Percentiles rank a stretch among this genome's conserved stretches.
These are phyloP conservation scores for Ericerus pela DNA, from an alignment of 1,140 invertebrate genomes.

Conservation along the genomic window DNA sequence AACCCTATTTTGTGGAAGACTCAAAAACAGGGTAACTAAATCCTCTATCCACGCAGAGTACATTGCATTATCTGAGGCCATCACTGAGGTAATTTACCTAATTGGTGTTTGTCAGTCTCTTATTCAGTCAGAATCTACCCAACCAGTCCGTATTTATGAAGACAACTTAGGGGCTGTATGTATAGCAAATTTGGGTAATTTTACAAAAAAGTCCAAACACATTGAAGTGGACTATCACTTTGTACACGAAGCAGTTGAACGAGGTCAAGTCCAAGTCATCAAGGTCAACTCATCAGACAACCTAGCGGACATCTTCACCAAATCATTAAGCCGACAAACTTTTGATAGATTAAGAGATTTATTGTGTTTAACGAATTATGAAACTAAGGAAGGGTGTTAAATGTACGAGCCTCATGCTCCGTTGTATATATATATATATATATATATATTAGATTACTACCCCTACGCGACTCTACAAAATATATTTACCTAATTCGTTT, in stretches of 20 bases:
- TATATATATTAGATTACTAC: too few species aligned
- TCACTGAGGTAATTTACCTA: conserved; percentile 21
- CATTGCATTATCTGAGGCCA: conserved; percentile 23
- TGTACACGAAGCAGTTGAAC: background rate
- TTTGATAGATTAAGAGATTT: too few species aligned
- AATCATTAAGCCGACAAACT: too few species aligned
- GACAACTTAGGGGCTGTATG: background rate
- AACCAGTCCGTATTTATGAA: background rate
- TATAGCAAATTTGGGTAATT: background rate
- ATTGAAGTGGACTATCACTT: background rate
- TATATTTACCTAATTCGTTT: too few species aligned
- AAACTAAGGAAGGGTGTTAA: too few species aligned
- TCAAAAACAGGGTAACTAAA: conserved; percentile 23
- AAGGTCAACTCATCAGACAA: background rate
- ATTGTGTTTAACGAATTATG: too few species aligned
- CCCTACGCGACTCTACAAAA: too few species aligned
- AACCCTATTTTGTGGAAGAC: conserved; percentile 22
- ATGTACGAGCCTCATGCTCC: too few species aligned
- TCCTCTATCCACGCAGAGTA: conserved; percentile 27
- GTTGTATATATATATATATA: too few species aligned
- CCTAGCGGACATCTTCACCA: background rate
- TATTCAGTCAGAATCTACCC: background rate
- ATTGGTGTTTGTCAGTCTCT: background rate
- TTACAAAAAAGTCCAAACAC: background rate
- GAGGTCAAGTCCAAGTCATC: background rate